These are phyloP conservation scores for Halichondria panicea DNA, from an alignment of 37 sponge, comb jelly and placozoan species.

Conservation along the genomic window DNA sequence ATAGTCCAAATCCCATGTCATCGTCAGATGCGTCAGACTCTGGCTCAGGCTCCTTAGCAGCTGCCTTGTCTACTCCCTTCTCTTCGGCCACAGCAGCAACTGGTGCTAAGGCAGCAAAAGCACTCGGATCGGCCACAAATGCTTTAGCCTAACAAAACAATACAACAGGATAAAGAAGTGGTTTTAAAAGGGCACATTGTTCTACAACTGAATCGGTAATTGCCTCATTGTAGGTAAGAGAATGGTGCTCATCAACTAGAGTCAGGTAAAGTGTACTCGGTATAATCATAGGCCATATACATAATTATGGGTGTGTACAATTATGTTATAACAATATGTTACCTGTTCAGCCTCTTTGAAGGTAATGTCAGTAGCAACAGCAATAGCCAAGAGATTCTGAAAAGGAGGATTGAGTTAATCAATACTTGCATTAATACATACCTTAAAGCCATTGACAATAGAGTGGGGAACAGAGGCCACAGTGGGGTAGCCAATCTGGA, in stretches of 20 bases:
- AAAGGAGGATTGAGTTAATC: background rate
- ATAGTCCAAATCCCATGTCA: conserved; percentile 87
- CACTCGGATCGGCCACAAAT: conserved; percentile 86
- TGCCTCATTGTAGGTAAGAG: conserved; percentile 52
- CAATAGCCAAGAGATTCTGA: conserved; percentile 92
- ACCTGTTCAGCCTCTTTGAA: conserved; percentile 97
- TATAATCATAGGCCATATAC: background rate
- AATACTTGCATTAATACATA: conserved; percentile 11
- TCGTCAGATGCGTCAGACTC: conserved; percentile 68
- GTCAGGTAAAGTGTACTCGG: background rate
- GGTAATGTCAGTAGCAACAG: conserved; percentile 91
- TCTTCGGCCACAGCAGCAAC: conserved; percentile 38
- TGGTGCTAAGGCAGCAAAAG: conserved; percentile 56
- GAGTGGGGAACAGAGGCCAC: conserved; percentile 95
- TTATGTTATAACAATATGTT: background rate
- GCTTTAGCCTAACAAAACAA: conserved; percentile 71
- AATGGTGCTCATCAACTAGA: background rate
- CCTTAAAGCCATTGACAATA: conserved; percentile 96
- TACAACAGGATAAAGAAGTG: background rate
- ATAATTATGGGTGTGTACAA: conserved; percentile 10
- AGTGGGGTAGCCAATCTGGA: conserved; percentile 91
- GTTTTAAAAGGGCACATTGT: background rate
- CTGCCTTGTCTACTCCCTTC: conserved; percentile 52
- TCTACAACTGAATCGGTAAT: background rate
- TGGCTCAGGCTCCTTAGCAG: conserved; percentile 36